phyloP scores from a whole-genome alignment of 2,113 vertebrate genomes.

The Oxyruncus cristatus region DNA sequence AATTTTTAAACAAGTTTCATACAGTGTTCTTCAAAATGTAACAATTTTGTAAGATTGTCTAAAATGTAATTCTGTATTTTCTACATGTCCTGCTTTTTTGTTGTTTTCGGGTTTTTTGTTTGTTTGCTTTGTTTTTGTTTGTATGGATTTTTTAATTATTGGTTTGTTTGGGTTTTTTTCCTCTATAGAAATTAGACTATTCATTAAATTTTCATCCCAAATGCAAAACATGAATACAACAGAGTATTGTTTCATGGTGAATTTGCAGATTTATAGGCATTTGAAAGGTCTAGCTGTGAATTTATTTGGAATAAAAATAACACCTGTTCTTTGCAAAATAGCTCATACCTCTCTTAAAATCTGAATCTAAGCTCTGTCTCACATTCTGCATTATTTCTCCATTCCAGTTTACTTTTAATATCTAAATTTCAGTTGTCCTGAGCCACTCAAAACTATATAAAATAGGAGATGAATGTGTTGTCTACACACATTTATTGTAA shows the following conservation, averaged over 20 bases:
- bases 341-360: neutral
- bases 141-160: neutral
- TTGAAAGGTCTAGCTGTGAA: neutral
- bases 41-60: neutral
- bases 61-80: neutral
- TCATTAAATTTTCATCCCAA: neutral
- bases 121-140: neutral
- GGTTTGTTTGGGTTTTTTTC: neutral
- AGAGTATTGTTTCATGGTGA: neutral
- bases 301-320: neutral
- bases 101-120: too few relatives aligned
- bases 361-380: neutral
- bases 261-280: neutral
- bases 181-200: neutral
- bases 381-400: neutral
- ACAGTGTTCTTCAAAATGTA: neutral
- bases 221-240: neutral
- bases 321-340: neutral
- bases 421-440: neutral
- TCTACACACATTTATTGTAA: accelerated
- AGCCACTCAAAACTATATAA: neutral
- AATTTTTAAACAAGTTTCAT: neutral
- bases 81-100: neutral
- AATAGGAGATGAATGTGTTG: neutral
- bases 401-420: neutral